phyloP scores from a whole-genome alignment of 1,140 invertebrate genomes.

The Drosophila guanche region DNA sequence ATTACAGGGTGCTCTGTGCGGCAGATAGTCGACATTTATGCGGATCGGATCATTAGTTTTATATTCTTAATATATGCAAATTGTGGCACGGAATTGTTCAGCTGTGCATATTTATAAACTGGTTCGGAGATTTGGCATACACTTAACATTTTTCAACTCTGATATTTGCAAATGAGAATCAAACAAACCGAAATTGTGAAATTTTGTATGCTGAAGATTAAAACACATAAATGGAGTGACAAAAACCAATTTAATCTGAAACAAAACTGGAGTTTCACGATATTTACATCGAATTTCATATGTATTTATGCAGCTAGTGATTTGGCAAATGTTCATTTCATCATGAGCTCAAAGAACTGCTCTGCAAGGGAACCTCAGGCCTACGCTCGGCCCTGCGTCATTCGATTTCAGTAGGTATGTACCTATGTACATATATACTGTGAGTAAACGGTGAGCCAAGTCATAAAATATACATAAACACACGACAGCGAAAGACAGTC shows the following conservation, averaged over 20 bases:
- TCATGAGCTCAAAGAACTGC: too few relatives aligned
- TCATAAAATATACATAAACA: slow-evolving; percentile 35
- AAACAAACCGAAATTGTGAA: slow-evolving; percentile 25
- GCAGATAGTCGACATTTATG: not conserved
- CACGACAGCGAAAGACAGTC: slow-evolving; percentile 24
- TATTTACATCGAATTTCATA: too few relatives aligned
- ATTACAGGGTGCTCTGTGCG: slow-evolving; percentile 35
- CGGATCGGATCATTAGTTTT: slow-evolving; percentile 27
- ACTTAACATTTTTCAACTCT: slow-evolving; percentile 68
- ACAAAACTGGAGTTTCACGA: not conserved
- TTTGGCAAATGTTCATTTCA: not conserved
- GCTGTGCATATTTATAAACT: slow-evolving; percentile 53
- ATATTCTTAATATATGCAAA: slow-evolving; percentile 42
- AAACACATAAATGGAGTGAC: slow-evolving; percentile 3
- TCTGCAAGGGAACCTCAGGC: slow-evolving; percentile 7
- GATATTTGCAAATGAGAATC: slow-evolving; percentile 65
- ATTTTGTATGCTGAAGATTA: slow-evolving; percentile 7
- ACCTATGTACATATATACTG: slow-evolving; percentile 1
- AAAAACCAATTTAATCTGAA: not conserved
- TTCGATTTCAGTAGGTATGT: slow-evolving; percentile 15
- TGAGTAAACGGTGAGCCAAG: slow-evolving; percentile 11
- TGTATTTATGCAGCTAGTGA: too few relatives aligned
- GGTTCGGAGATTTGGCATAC: slow-evolving; percentile 30
- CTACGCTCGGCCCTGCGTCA: slow-evolving; percentile 33
- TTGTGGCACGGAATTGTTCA: slow-evolving; percentile 31